A percentile compares a stretch with the other conserved stretches of the same genome.
Evolutionary conservation across 2,797 vertebrate genomes (phyloP).

Genomic region (Sebastes baramenuke): DNA sequence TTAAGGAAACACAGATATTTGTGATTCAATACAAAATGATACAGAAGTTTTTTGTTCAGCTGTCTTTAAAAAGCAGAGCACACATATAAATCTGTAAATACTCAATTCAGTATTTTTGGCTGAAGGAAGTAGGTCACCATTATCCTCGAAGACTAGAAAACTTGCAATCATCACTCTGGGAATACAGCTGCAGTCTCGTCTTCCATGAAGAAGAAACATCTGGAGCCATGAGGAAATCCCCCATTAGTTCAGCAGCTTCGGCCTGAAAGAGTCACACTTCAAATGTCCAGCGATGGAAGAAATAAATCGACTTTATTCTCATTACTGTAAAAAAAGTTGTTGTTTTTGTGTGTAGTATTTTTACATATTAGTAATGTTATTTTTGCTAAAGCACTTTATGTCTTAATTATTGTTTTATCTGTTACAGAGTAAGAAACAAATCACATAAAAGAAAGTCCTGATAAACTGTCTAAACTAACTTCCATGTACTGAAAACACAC

Average conservation of each 20-base stretch:
- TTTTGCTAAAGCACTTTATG: background rate
- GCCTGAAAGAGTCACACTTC: conserved; percentile 12
- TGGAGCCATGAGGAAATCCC: conserved; percentile 64
- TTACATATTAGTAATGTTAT: no score
- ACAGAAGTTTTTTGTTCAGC: conserved; percentile 6
- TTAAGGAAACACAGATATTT: background rate
- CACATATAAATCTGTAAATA: background rate
- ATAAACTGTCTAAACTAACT: background rate
- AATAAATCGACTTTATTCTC: background rate
- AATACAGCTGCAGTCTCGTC: conserved; percentile 39
- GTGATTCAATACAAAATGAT: background rate
- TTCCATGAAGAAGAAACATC: conserved; percentile 70
- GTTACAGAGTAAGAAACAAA: background rate
- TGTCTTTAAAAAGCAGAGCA: background rate
- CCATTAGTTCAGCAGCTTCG: conserved; percentile 54
- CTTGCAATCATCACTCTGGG: conserved; percentile 43
- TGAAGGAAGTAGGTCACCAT: conserved; percentile 61
- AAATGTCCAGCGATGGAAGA: background rate
- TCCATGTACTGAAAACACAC: no score
- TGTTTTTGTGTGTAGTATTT: no score
- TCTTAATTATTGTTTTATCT: no score
- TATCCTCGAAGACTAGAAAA: conserved; percentile 10
- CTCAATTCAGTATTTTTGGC: conserved; percentile 11
- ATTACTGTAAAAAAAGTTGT: no score
- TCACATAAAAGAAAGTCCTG: background rate